Conservation (phyloP, 2,797 vertebrate genomes). For the Buceros bicornis region DNA sequence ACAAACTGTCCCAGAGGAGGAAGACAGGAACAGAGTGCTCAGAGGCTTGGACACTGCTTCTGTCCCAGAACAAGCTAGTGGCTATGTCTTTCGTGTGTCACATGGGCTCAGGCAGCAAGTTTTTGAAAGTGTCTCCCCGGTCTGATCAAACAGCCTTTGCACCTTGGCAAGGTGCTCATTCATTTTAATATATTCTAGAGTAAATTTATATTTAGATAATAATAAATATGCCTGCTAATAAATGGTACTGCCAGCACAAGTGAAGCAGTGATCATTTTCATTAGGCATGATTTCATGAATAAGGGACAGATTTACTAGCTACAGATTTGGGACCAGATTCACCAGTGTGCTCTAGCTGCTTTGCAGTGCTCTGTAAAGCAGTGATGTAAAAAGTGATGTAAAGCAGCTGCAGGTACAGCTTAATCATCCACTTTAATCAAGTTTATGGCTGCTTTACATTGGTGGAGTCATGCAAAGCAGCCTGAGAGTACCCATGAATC, state of each 20-base stretch:
- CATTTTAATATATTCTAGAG: not conserved
- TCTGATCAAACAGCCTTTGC: not conserved
- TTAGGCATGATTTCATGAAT: not conserved
- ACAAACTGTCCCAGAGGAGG: not conserved
- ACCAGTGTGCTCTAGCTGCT: not conserved
- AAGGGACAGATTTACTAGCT: not conserved
- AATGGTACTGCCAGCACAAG: not conserved
- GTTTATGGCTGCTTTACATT: not conserved
- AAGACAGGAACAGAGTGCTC: not conserved
- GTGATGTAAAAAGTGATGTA: not conserved
- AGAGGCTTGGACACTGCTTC: not conserved
- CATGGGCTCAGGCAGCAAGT: not conserved
- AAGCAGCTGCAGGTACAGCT: not conserved
- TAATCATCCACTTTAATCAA: slow-evolving; percentile 15
- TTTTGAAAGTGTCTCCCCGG: not conserved
- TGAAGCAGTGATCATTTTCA: not conserved
- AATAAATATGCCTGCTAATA: not conserved
- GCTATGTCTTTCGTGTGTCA: not conserved
- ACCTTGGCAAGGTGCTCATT: not conserved
- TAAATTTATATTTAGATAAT: not conserved
- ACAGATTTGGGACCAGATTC: not conserved
- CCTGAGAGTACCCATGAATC: not conserved
- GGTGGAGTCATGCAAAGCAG: not conserved
- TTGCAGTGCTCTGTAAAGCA: not conserved
- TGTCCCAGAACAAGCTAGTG: not conserved